Conservation (phyloP, 1,140 invertebrate species). For the Bombus cullumanus region DNA sequence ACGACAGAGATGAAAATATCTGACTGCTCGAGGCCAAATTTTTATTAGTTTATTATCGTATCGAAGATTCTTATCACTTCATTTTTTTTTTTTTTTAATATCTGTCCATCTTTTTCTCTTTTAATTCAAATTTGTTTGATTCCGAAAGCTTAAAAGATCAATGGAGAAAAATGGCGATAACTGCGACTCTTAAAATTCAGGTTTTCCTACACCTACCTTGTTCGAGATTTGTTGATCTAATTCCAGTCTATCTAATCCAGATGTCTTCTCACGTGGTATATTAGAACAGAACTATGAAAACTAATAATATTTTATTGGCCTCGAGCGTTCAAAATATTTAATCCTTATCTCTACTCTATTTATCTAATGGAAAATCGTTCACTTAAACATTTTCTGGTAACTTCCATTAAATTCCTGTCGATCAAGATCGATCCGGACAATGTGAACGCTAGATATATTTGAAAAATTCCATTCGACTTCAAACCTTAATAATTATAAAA, state of each 20-base stretch:
- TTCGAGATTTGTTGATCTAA: neutral
- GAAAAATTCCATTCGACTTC: neutral
- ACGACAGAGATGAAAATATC: neutral
- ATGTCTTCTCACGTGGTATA: neutral
- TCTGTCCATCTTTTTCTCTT: neutral
- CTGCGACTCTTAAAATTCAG: neutral
- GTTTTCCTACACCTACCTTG: neutral
- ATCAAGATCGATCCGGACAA: neutral
- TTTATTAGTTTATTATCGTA: neutral
- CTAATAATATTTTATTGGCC: neutral
- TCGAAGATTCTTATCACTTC: neutral
- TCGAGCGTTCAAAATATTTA: neutral
- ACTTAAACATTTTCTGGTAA: neutral
- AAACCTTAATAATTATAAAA: neutral
- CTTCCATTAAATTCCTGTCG: neutral
- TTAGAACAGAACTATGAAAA: neutral
- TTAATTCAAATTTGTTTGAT: neutral
- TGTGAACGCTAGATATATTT: neutral
- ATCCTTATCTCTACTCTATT: neutral
- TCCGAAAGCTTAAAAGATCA: neutral
- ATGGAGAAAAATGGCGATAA: neutral
- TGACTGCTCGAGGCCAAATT: neutral
- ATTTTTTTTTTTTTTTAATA: neutral
- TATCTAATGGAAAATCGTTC: neutral
- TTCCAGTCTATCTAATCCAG: too few relatives aligned